Conservation (phyloP, 2,888 invertebrate species). For the Enchytraeus crypticus region DNA sequence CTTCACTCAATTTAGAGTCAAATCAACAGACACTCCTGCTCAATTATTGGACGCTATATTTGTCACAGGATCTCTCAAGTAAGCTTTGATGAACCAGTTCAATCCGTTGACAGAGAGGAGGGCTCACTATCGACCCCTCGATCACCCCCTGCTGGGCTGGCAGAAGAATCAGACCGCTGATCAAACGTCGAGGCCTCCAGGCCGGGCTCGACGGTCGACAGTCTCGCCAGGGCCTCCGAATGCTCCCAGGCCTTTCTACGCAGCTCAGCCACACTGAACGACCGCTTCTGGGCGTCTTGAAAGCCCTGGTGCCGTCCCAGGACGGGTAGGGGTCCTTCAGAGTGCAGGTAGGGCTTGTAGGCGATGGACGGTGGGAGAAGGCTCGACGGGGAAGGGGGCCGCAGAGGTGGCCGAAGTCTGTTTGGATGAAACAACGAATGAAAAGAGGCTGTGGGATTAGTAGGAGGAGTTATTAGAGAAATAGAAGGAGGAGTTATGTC, state of each 20-base stretch:
- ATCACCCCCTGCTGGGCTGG: not conserved
- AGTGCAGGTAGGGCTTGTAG: no score
- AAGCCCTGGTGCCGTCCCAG: no score
- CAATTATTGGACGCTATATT: no score
- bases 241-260: slow-evolving; percentile 89
- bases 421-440: not conserved
- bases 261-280: slow-evolving; percentile 78
- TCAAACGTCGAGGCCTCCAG: not conserved
- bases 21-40: no score
- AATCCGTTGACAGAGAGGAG: not conserved
- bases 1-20: no score
- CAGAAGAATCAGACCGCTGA: not conserved
- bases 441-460: not conserved
- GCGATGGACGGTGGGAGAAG: no score
- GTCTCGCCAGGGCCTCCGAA: slow-evolving; percentile 61
- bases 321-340: no score
- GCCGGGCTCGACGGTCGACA: not conserved
- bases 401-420: slow-evolving; percentile 8
- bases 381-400: slow-evolving; percentile 1
- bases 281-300: slow-evolving; percentile 9
- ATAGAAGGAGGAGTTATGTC: not conserved
- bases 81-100: not conserved
- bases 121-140: not conserved
- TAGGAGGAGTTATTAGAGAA: not conserved
- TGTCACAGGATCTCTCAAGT: no score